Conservation (phyloP, 2,888 invertebrate genomes). For the Eurytoma adleriae region DNA sequence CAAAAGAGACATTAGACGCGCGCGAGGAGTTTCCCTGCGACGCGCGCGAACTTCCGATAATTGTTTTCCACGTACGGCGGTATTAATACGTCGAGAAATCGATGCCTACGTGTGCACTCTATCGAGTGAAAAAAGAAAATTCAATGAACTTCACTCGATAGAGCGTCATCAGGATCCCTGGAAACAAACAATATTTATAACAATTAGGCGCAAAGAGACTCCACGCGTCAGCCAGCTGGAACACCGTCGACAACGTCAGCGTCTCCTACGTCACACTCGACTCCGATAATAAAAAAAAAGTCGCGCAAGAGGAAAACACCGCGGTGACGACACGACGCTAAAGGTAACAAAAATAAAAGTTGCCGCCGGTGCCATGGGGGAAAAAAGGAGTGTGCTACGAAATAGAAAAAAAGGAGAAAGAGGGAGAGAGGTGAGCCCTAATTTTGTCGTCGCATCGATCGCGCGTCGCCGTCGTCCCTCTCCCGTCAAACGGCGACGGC, state of each 20-base stretch:
- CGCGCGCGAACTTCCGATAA: background rate
- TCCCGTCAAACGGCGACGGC: slow-evolving; percentile 21
- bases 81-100: no score
- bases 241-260: slow-evolving; percentile 9
- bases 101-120: no score
- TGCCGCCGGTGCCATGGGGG: background rate
- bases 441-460: slow-evolving; percentile 29
- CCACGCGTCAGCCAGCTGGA: no score
- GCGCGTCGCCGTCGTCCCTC: background rate
- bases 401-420: background rate
- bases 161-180: no score
- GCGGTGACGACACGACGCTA: slow-evolving; percentile 14
- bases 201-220: no score
- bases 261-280: background rate
- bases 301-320: background rate
- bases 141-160: background rate
- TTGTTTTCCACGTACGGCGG: no score
- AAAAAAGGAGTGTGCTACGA: background rate
- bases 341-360: slow-evolving; percentile 32
- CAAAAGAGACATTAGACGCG: background rate
- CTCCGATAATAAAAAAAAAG: background rate
- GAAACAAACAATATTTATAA: no score
- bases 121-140: no score
- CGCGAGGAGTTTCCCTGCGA: background rate
- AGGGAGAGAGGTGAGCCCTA: slow-evolving; percentile 18